Evolutionary conservation across 2,113 vertebrate genomes (phyloP), one percentile per base, ranked within the genome.

Genomic region (Rhinopomastus cyanomelas): DNA sequence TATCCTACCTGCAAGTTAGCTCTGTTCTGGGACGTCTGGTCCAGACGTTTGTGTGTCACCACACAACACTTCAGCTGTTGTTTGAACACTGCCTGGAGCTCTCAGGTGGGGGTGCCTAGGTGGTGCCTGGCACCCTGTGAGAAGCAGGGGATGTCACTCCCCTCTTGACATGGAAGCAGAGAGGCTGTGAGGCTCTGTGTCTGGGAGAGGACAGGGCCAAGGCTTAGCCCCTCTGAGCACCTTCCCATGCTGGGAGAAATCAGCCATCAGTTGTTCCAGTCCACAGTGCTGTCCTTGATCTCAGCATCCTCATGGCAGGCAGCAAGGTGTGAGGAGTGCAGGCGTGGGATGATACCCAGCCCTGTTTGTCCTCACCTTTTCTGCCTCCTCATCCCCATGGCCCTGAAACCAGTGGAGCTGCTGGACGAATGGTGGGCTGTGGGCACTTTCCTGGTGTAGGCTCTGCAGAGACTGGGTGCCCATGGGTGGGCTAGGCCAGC

Each of bases 291-390:
- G 44, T 22, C 62, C 52, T 26, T 14, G 6, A 49, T 29, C 16
- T 56, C 56, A 7, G 30, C 2, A 1, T 12, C 30, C 12, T 83
- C 9, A 2, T 0, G 39, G 59, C 65, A 56, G 37, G 44, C 44
- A 46, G 44, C 44, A 30, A 9, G 1, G 11, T 4, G 9, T 20
- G 67, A 79, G 4, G n/a, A 83, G 52, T 14, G 29, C 56, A 39
- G 19, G 51, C 7, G 4, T 19, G 39, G 72, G 66, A 61, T 1
- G 32, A 71, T n/a, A 37, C 32, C 51, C 22, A 44, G 15, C 11
- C 7, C 27, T 1, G 3, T 37, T 8, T 4, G 11, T 30, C 22
- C 15, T 44, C 5, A 2, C 25, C 25, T 57, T 3, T 1, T 16
- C 3, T 15, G 3, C 25, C 16, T 48, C 36, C 60, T 44, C 56